Percentiles rank a stretch among this genome's conserved stretches.
These are phyloP conservation scores for Camelus bactrianus DNA, from an alignment of 2,113 vertebrate genomes.

Conservation along the genomic window DNA sequence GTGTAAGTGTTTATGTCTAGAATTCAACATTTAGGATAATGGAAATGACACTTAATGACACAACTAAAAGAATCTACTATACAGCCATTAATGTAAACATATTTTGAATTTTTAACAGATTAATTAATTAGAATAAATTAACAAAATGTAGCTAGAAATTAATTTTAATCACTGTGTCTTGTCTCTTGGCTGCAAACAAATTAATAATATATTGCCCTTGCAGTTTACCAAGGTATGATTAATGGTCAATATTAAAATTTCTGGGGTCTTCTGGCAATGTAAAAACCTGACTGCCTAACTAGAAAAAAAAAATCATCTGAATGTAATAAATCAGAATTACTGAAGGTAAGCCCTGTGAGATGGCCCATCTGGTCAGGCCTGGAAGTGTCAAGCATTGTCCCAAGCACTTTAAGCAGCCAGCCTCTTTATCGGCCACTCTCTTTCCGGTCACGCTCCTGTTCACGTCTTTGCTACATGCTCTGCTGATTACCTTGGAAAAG, in stretches of 20 bases:
- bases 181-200: conserved; percentile 76
- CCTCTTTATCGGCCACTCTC: conserved; percentile 84
- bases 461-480: conserved; percentile 90
- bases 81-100: conserved; percentile 66
- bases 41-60: conserved; percentile 39
- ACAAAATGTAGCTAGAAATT: conserved; percentile 73
- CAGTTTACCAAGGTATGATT: conserved; percentile 84
- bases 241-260: conserved; percentile 83
- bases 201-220: conserved; percentile 79
- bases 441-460: conserved; percentile 88
- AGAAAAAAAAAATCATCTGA: conserved; percentile 77
- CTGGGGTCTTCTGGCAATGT: conserved; percentile 74
- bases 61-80: conserved; percentile 51
- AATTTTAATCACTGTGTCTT: conserved; percentile 82
- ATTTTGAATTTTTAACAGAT: conserved; percentile 70
- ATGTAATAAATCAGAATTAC: conserved; percentile 87
- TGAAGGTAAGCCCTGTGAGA: conserved; percentile 70
- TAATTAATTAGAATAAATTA: conserved; percentile 79
- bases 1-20: not conserved
- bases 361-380: conserved; percentile 57
- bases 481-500: conserved; percentile 92
- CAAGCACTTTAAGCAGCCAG: conserved; percentile 72
- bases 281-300: conserved; percentile 80
- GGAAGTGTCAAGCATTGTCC: conserved; percentile 76
- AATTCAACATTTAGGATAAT: conserved; percentile 50